These are phyloP conservation scores for Cairina moschata DNA, from an alignment of 2,113 vertebrate genomes.

Conservation along the genomic window DNA sequence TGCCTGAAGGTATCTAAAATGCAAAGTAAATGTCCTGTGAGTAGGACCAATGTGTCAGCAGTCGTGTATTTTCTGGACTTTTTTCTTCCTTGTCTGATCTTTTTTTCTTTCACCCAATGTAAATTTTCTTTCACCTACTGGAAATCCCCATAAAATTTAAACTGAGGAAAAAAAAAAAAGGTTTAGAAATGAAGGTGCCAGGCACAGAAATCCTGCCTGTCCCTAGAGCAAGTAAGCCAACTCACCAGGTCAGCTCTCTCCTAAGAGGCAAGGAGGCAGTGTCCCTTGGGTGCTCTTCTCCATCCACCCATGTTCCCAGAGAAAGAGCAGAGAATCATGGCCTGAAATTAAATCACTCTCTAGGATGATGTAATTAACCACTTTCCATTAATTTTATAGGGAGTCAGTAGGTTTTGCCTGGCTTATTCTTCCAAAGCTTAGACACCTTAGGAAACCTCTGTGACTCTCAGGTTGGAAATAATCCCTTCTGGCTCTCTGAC, in stretches of 20 bases:
- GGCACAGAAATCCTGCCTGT: neutral
- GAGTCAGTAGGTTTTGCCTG: neutral
- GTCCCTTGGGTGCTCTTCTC: neutral
- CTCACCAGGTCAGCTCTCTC: neutral
- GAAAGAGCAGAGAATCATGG: neutral
- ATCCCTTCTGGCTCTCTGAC: neutral
- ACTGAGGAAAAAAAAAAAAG: neutral
- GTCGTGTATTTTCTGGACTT: neutral
- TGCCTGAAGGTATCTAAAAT: neutral
- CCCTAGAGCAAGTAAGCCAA: neutral
- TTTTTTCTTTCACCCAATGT: neutral
- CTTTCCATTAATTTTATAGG: neutral
- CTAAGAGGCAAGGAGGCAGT: rapidly evolving
- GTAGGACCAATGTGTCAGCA: neutral
- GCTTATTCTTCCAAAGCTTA: neutral
- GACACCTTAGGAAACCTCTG: neutral
- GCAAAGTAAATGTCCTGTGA: neutral
- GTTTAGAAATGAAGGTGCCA: neutral
- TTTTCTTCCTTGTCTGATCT: neutral
- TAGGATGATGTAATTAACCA: neutral
- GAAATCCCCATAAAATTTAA: neutral
- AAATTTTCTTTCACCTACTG: neutral
- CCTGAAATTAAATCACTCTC: neutral
- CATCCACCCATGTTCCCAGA: neutral
- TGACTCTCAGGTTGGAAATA: neutral